Evolutionary conservation across 2,113 vertebrate species (phyloP), one percentile per base, ranked within the genome.

Genomic region (Bufo gargarizans): DNA sequence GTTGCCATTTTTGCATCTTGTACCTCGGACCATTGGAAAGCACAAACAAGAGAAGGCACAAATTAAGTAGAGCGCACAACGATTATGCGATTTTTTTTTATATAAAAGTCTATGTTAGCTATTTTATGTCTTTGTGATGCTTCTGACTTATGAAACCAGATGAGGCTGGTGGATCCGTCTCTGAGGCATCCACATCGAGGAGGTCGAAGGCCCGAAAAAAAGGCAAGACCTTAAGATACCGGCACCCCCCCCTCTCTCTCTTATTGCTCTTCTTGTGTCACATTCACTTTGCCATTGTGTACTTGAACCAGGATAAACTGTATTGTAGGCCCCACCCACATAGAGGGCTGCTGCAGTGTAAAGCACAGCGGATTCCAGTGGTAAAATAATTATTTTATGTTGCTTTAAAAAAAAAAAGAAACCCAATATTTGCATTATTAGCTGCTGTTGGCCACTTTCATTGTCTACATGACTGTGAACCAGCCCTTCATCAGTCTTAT

Each of bases 1-100:
- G 43, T 1, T 16, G 16, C 17, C 49, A 20, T 50, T 74, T 74
- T 17, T 47, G 71, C 17, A 47, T 17, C 14, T 5, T 50, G 17
- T 3, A 1, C 49, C 20, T 76, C 45, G 22, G 53, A 77, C 47
- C 1, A 56, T 33, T 6, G 12, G 2, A 55, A 55, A 56, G 77
- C 77, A 80, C 77, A 80, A 80, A 33, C 43, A 2, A 43, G 14
- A 80, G 55, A 80, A 80, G 59, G 77, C 77, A 79, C 77, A 79
- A 79, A 13, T 12, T 16, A n/a, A 20, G 0, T 47, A 72, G 11
- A 43, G 6, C 11, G 49, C 77, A 80, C 77, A 80, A 33, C 6
- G 55, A 58, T 80, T 17, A 80, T 43, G 43, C 4, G 9, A 6
- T 47, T n/a, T n/a, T n/a, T n/a, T n/a, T n/a, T 1, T 1, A 14